A percentile compares a stretch with the other conserved stretches of the same genome.
phyloP scores from a whole-genome alignment of 1,140 invertebrate species.

The Chymomyza costata region DNA sequence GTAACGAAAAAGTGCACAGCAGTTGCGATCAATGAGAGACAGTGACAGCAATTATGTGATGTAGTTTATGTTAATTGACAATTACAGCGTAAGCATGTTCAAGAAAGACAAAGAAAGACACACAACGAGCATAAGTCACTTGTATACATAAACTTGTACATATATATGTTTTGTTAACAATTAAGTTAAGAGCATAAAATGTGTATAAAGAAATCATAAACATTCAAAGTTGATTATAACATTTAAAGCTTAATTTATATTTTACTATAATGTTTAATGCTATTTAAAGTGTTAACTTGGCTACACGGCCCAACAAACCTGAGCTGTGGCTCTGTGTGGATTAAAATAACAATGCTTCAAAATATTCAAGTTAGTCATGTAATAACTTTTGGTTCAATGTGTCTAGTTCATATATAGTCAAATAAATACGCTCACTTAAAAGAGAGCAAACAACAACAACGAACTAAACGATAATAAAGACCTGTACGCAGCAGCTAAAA shows the following conservation, averaged over 20 bases:
- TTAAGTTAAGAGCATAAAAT: constrained; percentile 19
- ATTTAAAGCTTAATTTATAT: no score
- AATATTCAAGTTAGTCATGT: constrained; percentile 21
- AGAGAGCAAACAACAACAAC: not conserved
- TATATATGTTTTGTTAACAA: constrained; percentile 13
- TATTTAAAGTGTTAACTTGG: constrained; percentile 35
- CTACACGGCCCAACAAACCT: constrained; percentile 38
- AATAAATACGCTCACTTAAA: constrained; percentile 9
- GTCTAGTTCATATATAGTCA: no score
- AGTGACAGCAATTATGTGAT: not conserved
- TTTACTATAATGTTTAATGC: constrained; percentile 29
- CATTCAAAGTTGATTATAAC: not conserved
- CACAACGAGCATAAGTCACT: constrained; percentile 74
- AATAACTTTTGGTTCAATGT: constrained; percentile 18
- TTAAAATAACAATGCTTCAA: constrained; percentile 36
- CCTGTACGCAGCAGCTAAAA: not conserved
- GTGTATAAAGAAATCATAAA: not conserved
- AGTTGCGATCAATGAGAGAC: no score
- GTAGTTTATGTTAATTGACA: constrained; percentile 16
- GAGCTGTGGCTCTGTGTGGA: constrained; percentile 38
- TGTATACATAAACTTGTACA: constrained; percentile 32
- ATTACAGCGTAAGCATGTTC: constrained; percentile 64
- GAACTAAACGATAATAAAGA: no score
- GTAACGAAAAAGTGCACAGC: no score
- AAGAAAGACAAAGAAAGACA: constrained; percentile 72